A percentile compares a stretch with the other conserved stretches of the same genome.
phyloP scores from a whole-genome alignment of 2,888 invertebrate genomes.

The Lasioglossum morio region DNA sequence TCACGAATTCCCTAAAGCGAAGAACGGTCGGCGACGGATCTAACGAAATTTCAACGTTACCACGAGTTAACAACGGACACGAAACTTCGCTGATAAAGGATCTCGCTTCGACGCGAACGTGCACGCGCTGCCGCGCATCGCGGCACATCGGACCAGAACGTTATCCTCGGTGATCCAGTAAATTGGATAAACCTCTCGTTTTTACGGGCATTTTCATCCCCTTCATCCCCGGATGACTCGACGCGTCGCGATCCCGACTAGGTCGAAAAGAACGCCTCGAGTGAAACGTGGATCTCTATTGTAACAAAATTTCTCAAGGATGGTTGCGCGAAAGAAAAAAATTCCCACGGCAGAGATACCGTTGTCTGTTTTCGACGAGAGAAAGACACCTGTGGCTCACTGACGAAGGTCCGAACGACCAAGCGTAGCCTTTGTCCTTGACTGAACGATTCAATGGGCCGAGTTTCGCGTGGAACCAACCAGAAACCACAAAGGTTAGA shows the following conservation, averaged over 20 bases:
- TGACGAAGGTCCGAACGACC: neutral
- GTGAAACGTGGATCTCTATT: neutral
- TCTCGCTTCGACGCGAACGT: neutral
- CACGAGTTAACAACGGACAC: neutral
- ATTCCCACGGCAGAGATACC: neutral
- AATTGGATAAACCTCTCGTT: neutral
- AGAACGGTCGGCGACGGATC: neutral
- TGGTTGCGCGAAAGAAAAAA: neutral
- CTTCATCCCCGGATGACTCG: neutral
- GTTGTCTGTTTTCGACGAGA: neutral
- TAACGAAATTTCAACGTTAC: neutral
- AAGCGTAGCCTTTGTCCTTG: constrained; percentile 1
- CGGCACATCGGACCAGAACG: neutral
- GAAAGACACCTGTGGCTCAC: neutral
- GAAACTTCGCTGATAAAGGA: neutral
- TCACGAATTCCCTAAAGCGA: neutral
- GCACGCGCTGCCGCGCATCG: neutral
- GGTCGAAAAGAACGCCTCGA: neutral
- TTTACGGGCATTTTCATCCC: neutral
- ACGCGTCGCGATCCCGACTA: neutral
- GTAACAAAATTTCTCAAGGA: neutral
- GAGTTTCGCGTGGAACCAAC: neutral
- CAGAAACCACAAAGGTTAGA: neutral
- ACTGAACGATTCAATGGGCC: neutral
- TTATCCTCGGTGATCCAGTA: constrained; percentile 1